Conservation (phyloP, 2,888 invertebrate species). For the Phasia obesa region DNA sequence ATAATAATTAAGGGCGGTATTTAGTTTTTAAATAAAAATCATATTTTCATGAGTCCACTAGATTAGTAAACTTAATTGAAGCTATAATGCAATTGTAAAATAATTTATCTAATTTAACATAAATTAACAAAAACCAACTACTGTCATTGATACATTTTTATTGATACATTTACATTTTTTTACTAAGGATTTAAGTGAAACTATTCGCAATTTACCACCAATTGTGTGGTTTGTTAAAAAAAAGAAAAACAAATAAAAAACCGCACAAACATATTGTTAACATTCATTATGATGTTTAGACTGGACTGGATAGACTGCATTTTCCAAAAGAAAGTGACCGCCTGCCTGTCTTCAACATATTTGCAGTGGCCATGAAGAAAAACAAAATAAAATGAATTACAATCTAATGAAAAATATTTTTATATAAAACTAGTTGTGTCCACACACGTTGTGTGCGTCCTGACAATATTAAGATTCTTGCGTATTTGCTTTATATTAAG, state of each 20-base stretch:
- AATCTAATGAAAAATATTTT: constrained; percentile 22
- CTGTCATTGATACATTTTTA: constrained; percentile 8
- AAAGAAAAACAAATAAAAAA: constrained; percentile 21
- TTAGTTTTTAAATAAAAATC: no score
- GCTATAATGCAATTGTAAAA: no score
- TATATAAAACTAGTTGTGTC: no score
- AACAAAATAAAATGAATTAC: constrained; percentile 32
- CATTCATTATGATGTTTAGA: constrained; percentile 21
- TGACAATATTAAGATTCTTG: no score
- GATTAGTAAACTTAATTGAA: no score
- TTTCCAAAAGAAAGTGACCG: constrained; percentile 77
- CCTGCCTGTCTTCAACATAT: neutral
- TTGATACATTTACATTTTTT: no score
- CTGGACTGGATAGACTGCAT: constrained; percentile 78
- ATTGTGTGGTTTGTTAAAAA: constrained; percentile 4
- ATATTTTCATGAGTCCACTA: no score
- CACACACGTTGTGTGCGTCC: no score
- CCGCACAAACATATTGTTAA: constrained; percentile 9
- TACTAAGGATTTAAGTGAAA: constrained; percentile 51
- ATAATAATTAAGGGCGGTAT: no score
- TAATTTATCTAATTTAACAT: neutral
- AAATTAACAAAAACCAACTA: neutral
- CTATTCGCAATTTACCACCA: neutral
- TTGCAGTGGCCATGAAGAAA: constrained; percentile 28
- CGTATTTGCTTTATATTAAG: no score